Evolutionary conservation across 2,888 invertebrate species (phyloP).

Genomic region (Tryphoninae sp.): DNA sequence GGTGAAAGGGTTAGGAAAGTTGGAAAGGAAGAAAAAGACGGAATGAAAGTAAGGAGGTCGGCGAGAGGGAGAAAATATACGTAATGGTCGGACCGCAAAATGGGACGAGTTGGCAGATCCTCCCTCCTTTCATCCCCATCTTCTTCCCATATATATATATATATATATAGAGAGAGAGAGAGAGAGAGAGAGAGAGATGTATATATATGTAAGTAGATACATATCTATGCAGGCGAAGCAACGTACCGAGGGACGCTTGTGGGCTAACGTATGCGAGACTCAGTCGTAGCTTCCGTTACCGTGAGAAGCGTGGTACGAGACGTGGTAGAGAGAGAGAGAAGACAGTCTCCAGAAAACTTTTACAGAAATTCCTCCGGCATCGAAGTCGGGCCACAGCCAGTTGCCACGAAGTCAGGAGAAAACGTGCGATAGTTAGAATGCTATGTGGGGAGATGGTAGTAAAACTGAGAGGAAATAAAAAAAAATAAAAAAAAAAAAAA

Average conservation of each 20-base stretch:
- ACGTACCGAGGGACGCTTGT: constrained; percentile 32
- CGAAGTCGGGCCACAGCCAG: constrained; percentile 50
- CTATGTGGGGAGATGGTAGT: constrained; percentile 8
- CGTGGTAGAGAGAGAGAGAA: background rate
- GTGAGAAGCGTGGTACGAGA: constrained; percentile 16
- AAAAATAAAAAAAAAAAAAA: constrained; percentile 15
- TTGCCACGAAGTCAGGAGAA: constrained; percentile 26
- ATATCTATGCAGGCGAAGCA: constrained; percentile 2
- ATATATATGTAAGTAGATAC: background rate
- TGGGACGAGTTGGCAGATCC: constrained; percentile 37
- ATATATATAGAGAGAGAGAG: no score
- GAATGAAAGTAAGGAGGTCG: constrained; percentile 7
- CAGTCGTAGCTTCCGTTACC: constrained; percentile 59
- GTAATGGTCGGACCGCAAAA: constrained; percentile 34
- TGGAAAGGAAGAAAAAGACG: background rate
- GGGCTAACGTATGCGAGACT: constrained; percentile 60
- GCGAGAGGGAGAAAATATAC: constrained; percentile 38
- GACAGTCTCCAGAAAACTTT: constrained; percentile 57
- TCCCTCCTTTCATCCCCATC: constrained; percentile 2
- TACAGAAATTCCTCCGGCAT: constrained; percentile 56
- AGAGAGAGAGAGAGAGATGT: no score
- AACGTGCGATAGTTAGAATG: constrained; percentile 42
- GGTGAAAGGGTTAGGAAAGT: background rate
- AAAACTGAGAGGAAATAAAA: constrained; percentile 29
- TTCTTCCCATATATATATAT: background rate